phyloP scores from a whole-genome alignment of 2,888 invertebrate species.

The Amphipyra berbera region DNA sequence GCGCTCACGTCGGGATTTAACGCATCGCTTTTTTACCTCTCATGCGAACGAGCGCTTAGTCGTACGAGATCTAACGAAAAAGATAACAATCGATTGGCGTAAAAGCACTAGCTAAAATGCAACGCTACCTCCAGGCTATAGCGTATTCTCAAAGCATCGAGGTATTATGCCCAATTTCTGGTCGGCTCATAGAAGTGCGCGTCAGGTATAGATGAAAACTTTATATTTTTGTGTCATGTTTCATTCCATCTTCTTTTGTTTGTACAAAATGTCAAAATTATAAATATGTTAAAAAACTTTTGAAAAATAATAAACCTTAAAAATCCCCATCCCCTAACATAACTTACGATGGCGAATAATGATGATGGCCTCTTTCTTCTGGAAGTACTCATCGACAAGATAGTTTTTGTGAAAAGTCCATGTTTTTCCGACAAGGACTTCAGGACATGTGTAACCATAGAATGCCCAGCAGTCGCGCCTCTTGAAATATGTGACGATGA shows the following conservation, averaged over 20 bases:
- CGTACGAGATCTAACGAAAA: too few species aligned
- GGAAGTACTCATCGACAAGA: constrained; percentile 91
- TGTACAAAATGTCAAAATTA: constrained; percentile 64
- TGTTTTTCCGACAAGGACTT: constrained; percentile 84
- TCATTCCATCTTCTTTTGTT: constrained; percentile 65
- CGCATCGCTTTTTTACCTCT: too few species aligned
- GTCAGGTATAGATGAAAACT: constrained; percentile 35
- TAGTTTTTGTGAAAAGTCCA: constrained; percentile 79
- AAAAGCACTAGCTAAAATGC: too few species aligned
- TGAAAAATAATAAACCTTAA: constrained; percentile 57
- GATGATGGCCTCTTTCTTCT: constrained; percentile 91
- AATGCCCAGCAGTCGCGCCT: constrained; percentile 89
- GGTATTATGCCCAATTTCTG: too few species aligned
- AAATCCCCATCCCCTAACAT: constrained; percentile 78
- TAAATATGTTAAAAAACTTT: constrained; percentile 54
- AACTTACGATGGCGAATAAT: constrained; percentile 77
- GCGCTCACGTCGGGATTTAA: too few species aligned
- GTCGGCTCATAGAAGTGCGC: too few species aligned
- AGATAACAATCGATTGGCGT: too few species aligned
- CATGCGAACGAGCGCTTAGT: too few species aligned
- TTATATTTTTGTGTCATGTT: constrained; percentile 19
- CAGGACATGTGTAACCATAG: constrained; percentile 91
- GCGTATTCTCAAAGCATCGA: too few species aligned
- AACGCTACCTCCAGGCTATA: too few species aligned
- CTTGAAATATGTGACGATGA: constrained; percentile 91